Base-by-base conservation (phyloP, 2,797 vertebrate species). In the Sebastes baramenuke region DNA sequence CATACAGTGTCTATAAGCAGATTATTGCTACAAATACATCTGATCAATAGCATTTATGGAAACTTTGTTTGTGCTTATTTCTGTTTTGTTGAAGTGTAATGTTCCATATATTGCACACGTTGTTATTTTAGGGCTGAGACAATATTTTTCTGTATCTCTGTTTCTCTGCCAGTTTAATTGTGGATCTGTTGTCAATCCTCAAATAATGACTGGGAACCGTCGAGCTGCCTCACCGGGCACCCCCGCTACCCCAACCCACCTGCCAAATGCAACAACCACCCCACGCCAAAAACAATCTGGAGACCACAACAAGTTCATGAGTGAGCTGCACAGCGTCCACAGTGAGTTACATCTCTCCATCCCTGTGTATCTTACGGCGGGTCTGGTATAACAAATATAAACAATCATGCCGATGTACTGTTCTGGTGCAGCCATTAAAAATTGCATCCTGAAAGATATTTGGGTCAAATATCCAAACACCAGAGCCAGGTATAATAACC, bases 261-360 rank as follows among this genome's bases (percentile, higher is more conserved):
- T 70, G 32, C 58, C 71, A 38, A 94, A 92, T 60, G 75, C 64
- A 75, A 92, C 89, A 29, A 54, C 82, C 11, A 73, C 65, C 0
- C 42, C 79, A 20, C 75, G 64, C 36, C 85, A 76, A 75, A 89
- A 65, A 24, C 83, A 82, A 61, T n/a, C 90, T 38, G 87, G 61
- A 64, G 69, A 75, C 42, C 89, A 90, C 36, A 90, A 84, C 59
- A 95, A 92, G 83, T 95, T 96, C 81, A 92, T 91, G 87, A 95
- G 88, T 83, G 94, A 95, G 58, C 77, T 92, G 8, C 94, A 55
- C 36, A 91, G 81, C 72, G 65, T 90, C 60, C 92, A 90, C 75
- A 88, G 95, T 96, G 73, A 95, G 95, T 91, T 32, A 81, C 1
- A 64, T n/a, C 36, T 46, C 20, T 76, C 75, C 3, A 65, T 24